A percentile compares a stretch with the other conserved stretches of the same genome.
phyloP scores from a whole-genome alignment of 2,797 vertebrate genomes.

The Rachycentron canadum region DNA sequence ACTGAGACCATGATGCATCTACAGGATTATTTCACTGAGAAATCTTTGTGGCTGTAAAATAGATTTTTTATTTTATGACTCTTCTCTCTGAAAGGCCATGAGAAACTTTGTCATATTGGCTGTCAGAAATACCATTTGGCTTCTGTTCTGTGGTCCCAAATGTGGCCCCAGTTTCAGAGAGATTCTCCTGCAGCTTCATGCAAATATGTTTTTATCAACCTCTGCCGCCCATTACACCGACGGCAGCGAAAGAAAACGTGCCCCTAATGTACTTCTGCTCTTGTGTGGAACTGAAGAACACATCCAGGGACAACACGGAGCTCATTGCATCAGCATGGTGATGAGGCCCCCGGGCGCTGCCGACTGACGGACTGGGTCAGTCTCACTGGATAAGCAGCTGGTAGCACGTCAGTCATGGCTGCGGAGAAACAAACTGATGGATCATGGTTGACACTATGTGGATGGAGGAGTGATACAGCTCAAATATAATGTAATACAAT shows the following conservation, averaged over 20 bases:
- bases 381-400: conserved; percentile 52
- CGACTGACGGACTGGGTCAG: conserved; percentile 42
- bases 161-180: neutral
- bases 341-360: conserved; percentile 26
- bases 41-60: neutral
- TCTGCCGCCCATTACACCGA: conserved; percentile 3
- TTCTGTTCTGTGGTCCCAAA: neutral
- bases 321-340: conserved; percentile 30
- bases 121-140: conserved; percentile 16
- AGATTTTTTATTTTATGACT: neutral
- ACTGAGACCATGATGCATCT: too few relatives aligned
- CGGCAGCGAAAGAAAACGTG: neutral
- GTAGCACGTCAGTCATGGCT: conserved; percentile 49
- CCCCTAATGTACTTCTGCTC: conserved; percentile 3
- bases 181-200: conserved; percentile 1
- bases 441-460: conserved; percentile 44
- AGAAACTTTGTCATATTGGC: neutral
- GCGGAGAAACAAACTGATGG: conserved; percentile 24
- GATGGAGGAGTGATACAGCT: conserved; percentile 40
- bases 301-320: conserved; percentile 1
- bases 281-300: neutral
- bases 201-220: conserved; percentile 9
- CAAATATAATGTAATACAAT: neutral
- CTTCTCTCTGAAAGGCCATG: neutral
- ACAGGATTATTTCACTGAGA: too few relatives aligned